These are phyloP conservation scores for Vanessa cardui DNA, from an alignment of 2,888 invertebrate genomes.

Conservation along the genomic window DNA sequence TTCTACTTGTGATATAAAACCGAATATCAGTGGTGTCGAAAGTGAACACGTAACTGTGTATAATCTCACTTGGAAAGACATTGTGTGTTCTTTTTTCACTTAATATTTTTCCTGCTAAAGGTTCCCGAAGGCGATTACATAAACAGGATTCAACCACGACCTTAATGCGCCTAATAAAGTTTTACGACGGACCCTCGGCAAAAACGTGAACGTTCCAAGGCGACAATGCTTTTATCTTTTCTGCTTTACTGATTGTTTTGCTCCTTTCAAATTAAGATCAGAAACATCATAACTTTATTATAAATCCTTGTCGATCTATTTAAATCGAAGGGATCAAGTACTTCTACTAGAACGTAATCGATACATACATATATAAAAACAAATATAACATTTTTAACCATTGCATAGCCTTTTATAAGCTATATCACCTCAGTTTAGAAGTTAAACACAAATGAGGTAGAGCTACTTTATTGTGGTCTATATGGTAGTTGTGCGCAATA, in stretches of 20 bases:
- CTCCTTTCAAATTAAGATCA: conserved; percentile 69
- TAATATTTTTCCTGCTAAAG: conserved; percentile 80
- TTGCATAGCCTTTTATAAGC: no score
- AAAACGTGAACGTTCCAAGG: conserved; percentile 79
- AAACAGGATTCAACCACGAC: conserved; percentile 83
- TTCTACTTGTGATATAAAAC: not conserved
- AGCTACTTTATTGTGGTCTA: no score
- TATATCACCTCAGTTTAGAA: no score
- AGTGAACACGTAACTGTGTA: conserved; percentile 25
- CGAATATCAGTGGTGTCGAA: conserved; percentile 23
- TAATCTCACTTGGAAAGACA: conserved; percentile 30
- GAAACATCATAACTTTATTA: conserved; percentile 47
- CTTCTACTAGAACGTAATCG: no score
- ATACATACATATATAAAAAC: no score
- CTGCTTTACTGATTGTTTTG: conserved; percentile 76
- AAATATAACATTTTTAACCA: no score
- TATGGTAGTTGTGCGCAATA: no score
- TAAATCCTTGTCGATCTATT: conserved; percentile 16
- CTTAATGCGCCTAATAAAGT: conserved; percentile 82
- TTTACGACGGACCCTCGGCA: conserved; percentile 80
- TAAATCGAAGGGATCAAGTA: not conserved
- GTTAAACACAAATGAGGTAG: no score
- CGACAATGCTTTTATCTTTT: conserved; percentile 82
- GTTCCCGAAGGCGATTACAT: conserved; percentile 81
- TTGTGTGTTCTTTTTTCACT: conserved; percentile 74